These are phyloP conservation scores for Atrina japonica DNA, from an alignment of 2,888 invertebrate genomes.

Conservation along the genomic window DNA sequence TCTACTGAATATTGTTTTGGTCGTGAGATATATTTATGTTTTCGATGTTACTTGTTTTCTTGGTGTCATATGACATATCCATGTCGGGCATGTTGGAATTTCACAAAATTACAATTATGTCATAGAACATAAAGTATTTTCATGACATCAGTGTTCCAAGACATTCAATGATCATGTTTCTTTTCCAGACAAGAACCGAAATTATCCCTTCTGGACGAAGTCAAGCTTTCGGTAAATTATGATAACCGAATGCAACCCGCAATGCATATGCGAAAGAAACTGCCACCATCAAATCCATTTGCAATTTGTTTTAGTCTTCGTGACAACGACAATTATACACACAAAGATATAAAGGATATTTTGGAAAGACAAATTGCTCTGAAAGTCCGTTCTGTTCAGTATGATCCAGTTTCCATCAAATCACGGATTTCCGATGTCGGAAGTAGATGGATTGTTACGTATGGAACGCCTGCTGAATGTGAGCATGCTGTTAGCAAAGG, in stretches of 20 bases:
- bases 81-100: too few relatives aligned
- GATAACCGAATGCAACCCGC: constrained; percentile 34
- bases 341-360: constrained; percentile 23
- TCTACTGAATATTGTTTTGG: too few relatives aligned
- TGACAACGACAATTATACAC: constrained; percentile 18
- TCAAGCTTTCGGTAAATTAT: constrained; percentile 27
- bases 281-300: constrained; percentile 22
- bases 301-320: constrained; percentile 37
- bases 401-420: constrained; percentile 35
- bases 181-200: constrained; percentile 13
- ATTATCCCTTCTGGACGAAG: constrained; percentile 34
- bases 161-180: too few relatives aligned
- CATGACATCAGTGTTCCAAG: too few relatives aligned
- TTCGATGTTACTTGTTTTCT: too few relatives aligned
- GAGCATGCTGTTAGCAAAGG: constrained; percentile 20
- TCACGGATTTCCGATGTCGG: constrained; percentile 3
- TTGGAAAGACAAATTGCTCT: constrained; percentile 27
- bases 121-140: too few relatives aligned
- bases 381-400: constrained; percentile 27
- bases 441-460: constrained; percentile 35
- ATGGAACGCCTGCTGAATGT: constrained; percentile 16
- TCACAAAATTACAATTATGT: too few relatives aligned
- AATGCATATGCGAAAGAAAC: constrained; percentile 30
- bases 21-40: too few relatives aligned
- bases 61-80: too few relatives aligned